Evolutionary conservation across 2,797 vertebrate species (phyloP).

Genomic region (Hoplostethus atlanticus): DNA sequence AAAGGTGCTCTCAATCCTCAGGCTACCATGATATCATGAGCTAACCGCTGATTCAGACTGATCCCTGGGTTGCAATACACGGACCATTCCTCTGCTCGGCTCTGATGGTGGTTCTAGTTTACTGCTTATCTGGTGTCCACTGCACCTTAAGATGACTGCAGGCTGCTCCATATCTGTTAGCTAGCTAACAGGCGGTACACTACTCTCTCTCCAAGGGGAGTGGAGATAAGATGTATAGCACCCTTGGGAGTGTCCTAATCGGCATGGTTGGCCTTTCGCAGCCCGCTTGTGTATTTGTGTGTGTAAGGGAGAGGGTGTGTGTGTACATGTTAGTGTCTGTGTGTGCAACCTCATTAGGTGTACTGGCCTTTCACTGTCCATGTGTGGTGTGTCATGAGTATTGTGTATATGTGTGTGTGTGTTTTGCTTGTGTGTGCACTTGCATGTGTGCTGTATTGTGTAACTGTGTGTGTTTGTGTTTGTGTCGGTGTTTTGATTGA

Average conservation of each 20-base stretch:
- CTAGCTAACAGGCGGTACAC: conserved; percentile 27
- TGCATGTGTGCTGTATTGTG: neutral
- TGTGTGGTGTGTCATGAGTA: conserved; percentile 10
- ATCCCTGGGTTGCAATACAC: conserved; percentile 12
- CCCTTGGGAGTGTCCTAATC: conserved; percentile 30
- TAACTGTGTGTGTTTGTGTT: conserved; percentile 5
- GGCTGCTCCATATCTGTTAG: conserved; percentile 34
- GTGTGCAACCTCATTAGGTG: neutral
- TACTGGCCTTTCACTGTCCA: too few species aligned
- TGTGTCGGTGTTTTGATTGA: too few species aligned
- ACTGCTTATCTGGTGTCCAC: conserved; percentile 39
- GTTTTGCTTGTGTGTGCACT: neutral
- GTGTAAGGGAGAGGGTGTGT: conserved; percentile 5
- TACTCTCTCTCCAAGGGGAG: conserved; percentile 2
- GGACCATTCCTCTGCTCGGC: neutral
- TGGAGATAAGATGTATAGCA: conserved; percentile 35
- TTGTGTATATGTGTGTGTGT: conserved; percentile 12
- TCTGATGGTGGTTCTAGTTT: conserved; percentile 32
- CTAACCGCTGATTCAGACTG: conserved; percentile 7
- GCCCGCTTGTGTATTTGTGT: conserved; percentile 1
- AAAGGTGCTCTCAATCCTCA: conserved; percentile 15
- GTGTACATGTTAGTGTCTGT: neutral
- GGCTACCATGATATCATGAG: neutral
- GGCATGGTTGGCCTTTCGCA: conserved; percentile 28
- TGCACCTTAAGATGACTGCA: conserved; percentile 15